phyloP scores from a whole-genome alignment of 23 tunicate genomes.

The Trididemnum clinides region DNA sequence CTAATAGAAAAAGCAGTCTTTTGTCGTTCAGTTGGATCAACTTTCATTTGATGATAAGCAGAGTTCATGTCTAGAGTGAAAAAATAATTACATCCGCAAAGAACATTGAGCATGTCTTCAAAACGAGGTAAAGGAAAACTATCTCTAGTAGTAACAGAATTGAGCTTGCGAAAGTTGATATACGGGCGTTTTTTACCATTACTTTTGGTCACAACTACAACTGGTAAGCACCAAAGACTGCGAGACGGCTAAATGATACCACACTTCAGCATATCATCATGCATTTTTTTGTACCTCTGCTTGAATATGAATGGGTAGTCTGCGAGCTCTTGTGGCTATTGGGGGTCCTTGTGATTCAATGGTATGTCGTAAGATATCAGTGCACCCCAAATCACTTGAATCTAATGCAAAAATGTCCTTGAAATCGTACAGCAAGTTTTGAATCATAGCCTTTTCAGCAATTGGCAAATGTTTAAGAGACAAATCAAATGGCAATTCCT shows the following conservation, averaged over 20 bases:
- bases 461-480: too few relatives aligned
- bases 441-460: too few relatives aligned
- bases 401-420: too few relatives aligned
- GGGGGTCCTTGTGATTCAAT: too few relatives aligned
- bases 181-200: conserved; percentile 10
- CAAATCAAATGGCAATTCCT: too few relatives aligned
- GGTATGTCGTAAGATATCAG: too few relatives aligned
- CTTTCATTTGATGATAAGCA: conserved; percentile 24
- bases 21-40: not conserved
- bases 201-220: conserved; percentile 20
- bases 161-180: conserved; percentile 39
- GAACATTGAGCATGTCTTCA: not conserved
- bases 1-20: conserved; percentile 5
- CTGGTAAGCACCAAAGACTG: conserved; percentile 27
- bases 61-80: not conserved
- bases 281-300: not conserved
- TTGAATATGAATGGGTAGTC: not conserved
- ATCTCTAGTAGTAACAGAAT: conserved; percentile 10
- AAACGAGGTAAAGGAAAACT: conserved; percentile 33
- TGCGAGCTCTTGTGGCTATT: not conserved
- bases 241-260: not conserved
- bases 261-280: conserved; percentile 3
- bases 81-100: not conserved
- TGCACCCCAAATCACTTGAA: too few relatives aligned
- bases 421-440: too few relatives aligned